phyloP scores from a whole-genome alignment of 2,113 vertebrate species.

The Dinomys branickii region DNA sequence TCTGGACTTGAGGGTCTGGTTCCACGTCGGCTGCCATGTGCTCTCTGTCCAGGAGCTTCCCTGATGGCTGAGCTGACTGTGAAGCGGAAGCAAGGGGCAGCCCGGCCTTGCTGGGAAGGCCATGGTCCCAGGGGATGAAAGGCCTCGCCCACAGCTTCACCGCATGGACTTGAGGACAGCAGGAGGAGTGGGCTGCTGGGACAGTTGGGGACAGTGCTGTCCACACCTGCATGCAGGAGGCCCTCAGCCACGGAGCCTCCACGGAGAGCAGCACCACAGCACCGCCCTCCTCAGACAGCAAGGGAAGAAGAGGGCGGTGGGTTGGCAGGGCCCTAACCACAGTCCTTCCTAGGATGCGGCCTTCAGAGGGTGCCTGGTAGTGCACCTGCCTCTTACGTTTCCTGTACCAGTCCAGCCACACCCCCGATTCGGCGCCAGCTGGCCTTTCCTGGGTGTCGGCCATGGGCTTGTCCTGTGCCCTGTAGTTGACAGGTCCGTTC shows the following conservation, averaged over 20 bases:
- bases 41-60: neutral
- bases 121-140: neutral
- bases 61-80: neutral
- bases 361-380: neutral
- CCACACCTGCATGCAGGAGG: fast-evolving
- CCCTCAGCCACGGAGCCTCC: neutral
- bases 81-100: neutral
- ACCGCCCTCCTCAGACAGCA: neutral
- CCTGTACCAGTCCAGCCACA: neutral
- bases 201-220: neutral
- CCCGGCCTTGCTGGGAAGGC: neutral
- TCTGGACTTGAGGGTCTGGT: neutral
- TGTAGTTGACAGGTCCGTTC: neutral
- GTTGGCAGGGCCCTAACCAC: neutral
- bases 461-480: neutral
- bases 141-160: neutral
- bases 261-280: neutral
- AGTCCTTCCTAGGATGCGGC: neutral
- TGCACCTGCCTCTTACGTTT: neutral
- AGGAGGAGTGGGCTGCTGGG: neutral
- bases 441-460: neutral
- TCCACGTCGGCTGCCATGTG: neutral
- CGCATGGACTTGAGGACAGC: neutral
- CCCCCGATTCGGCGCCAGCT: neutral
- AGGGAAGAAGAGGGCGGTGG: neutral